phyloP scores from a whole-genome alignment of 1,140 invertebrate genomes.

The Leptestheria dahalacensis region DNA sequence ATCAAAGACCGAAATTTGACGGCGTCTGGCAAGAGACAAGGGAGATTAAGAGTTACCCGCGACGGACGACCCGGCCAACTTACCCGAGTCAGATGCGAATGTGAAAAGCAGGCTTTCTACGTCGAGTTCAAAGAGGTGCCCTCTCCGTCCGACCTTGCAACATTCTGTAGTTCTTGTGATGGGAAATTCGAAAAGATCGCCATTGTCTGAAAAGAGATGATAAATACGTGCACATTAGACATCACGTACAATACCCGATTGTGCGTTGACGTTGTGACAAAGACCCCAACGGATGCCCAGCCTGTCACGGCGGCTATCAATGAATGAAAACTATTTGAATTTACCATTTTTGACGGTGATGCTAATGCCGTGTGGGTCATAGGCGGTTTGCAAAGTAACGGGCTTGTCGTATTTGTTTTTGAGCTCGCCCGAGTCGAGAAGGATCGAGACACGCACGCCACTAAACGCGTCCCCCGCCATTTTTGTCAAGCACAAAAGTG shows the following conservation, averaged over 20 bases:
- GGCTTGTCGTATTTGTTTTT: conserved; percentile 48
- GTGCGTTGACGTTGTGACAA: too few relatives aligned
- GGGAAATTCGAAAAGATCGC: conserved; percentile 43
- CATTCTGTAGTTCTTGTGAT: conserved; percentile 49
- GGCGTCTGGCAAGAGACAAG: conserved; percentile 37
- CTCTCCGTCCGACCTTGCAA: conserved; percentile 43
- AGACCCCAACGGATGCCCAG: too few relatives aligned
- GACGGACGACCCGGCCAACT: not conserved
- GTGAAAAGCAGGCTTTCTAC: conserved; percentile 37
- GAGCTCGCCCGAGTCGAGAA: conserved; percentile 47
- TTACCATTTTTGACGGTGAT: conserved; percentile 45
- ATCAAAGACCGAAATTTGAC: conserved; percentile 60
- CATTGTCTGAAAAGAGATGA: conserved; percentile 12
- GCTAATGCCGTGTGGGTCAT: conserved; percentile 57
- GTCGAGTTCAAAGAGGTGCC: conserved; percentile 52
- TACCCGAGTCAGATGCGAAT: conserved; percentile 20
- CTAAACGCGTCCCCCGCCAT: conserved; percentile 49
- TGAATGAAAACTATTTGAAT: conserved; percentile 16
- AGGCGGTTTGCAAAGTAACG: conserved; percentile 50
- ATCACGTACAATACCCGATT: conserved; percentile 1
- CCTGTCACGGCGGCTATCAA: conserved; percentile 8
- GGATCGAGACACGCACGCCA: conserved; percentile 47
- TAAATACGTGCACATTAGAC: not conserved
- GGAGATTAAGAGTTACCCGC: not conserved
- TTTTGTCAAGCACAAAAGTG: conserved; percentile 26